Percentiles rank a stretch among this genome's conserved stretches.
These are phyloP conservation scores for Macaria notata DNA, from an alignment of 2,888 invertebrate species.

Conservation along the genomic window DNA sequence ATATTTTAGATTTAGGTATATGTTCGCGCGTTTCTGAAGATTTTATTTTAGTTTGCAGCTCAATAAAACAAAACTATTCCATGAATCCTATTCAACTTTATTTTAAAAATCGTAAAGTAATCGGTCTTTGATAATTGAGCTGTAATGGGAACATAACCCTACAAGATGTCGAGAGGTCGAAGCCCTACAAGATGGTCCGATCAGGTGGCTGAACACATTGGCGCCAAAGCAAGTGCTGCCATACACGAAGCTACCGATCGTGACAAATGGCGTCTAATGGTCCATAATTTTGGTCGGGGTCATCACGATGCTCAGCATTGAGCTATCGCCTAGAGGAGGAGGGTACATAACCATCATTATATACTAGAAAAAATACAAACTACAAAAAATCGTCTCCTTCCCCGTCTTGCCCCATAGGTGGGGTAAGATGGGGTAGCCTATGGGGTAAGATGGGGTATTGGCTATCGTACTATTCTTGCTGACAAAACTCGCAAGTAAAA, in stretches of 20 bases:
- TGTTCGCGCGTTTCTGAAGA: too few relatives aligned
- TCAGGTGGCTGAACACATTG: too few relatives aligned
- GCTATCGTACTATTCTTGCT: neutral
- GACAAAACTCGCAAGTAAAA: conserved; percentile 24
- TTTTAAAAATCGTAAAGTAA: conserved; percentile 13
- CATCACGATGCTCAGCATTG: too few relatives aligned
- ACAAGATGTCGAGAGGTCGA: too few relatives aligned
- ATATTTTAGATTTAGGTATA: too few relatives aligned
- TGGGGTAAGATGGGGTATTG: conserved; percentile 21
- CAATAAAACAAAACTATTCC: conserved; percentile 12
- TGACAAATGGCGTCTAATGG: too few relatives aligned
- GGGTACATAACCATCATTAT: conserved; percentile 9
- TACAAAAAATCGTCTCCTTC: conserved; percentile 4
- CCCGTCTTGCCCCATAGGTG: conserved; percentile 18
- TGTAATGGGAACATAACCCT: conserved; percentile 15
- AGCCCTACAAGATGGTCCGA: too few relatives aligned
- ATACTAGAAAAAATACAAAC: neutral
- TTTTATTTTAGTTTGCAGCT: conserved; percentile 15
- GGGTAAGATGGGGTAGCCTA: neutral
- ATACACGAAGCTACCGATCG: too few relatives aligned
- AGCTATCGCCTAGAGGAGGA: too few relatives aligned
- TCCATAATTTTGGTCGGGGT: too few relatives aligned
- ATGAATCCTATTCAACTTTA: neutral
- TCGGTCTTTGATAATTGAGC: conserved; percentile 17
- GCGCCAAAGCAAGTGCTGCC: too few relatives aligned